phyloP scores from a whole-genome alignment of 2,113 vertebrate genomes.

The Sterna hirundo region DNA sequence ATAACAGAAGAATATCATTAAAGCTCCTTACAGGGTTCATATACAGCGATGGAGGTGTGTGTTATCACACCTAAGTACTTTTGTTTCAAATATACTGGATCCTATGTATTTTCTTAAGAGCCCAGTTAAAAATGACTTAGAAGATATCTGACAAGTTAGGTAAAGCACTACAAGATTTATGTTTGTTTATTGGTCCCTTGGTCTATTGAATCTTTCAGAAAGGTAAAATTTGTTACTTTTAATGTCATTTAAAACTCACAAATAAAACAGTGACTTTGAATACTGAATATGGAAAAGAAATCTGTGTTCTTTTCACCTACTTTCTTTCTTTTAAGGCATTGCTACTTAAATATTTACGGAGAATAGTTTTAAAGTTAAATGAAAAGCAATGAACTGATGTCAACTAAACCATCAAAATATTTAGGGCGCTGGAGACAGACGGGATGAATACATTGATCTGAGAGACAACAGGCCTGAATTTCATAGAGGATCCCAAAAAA shows the following conservation, averaged over 20 bases:
- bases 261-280: neutral
- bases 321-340: neutral
- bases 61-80: neutral
- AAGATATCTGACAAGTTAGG: neutral
- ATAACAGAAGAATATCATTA: neutral
- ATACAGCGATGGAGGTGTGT: neutral
- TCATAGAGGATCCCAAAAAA: neutral
- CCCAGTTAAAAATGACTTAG: neutral
- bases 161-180: neutral
- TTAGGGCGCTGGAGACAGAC: neutral
- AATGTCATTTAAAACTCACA: neutral
- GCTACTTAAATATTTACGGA: neutral
- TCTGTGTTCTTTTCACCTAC: neutral
- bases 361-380: neutral
- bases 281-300: neutral
- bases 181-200: neutral
- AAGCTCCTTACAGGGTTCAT: neutral
- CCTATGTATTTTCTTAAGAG: neutral
- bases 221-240: neutral
- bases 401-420: neutral
- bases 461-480: neutral
- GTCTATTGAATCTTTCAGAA: neutral
- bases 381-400: neutral
- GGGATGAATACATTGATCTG: neutral
- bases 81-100: neutral